phyloP scores from a whole-genome alignment of 2,797 vertebrate genomes.

The Capromys pilorides region DNA sequence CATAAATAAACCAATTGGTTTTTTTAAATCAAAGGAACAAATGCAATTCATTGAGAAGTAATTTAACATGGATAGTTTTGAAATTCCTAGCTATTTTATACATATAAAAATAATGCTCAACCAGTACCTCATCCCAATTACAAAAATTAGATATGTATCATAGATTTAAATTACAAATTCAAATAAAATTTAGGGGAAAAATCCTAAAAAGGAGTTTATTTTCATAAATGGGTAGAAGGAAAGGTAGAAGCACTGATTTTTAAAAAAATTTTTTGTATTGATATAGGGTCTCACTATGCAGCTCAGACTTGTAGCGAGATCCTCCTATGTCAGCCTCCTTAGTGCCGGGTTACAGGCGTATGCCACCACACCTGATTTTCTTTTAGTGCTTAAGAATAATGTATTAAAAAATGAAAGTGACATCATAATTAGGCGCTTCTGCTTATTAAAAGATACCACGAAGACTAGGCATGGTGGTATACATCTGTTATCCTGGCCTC shows the following conservation, averaged over 20 bases:
- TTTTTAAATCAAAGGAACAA: not conserved
- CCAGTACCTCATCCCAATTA: not conserved
- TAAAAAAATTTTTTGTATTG: too few species aligned
- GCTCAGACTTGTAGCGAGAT: too few species aligned
- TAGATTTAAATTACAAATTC: not conserved
- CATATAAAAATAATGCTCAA: not conserved
- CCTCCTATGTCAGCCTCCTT: too few species aligned
- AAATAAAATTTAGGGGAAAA: not conserved
- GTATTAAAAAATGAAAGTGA: not conserved
- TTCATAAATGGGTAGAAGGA: too few species aligned
- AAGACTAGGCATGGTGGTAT: not conserved
- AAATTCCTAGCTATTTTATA: not conserved
- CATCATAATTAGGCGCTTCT: not conserved
- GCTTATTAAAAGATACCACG: not conserved
- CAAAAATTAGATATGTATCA: not conserved
- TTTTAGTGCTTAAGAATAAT: not conserved
- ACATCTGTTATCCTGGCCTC: not conserved
- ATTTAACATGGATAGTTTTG: not conserved
- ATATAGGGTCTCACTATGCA: too few species aligned
- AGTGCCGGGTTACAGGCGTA: too few species aligned
- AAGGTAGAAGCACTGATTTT: too few species aligned
- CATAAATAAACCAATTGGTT: not conserved
- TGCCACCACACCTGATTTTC: not conserved
- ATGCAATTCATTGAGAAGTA: not conserved
- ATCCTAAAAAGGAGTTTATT: not conserved